A percentile compares a stretch with the other conserved stretches of the same genome.
Evolutionary conservation across 2,888 invertebrate genomes (phyloP).

Genomic region (Ischnus inquisitorius): DNA sequence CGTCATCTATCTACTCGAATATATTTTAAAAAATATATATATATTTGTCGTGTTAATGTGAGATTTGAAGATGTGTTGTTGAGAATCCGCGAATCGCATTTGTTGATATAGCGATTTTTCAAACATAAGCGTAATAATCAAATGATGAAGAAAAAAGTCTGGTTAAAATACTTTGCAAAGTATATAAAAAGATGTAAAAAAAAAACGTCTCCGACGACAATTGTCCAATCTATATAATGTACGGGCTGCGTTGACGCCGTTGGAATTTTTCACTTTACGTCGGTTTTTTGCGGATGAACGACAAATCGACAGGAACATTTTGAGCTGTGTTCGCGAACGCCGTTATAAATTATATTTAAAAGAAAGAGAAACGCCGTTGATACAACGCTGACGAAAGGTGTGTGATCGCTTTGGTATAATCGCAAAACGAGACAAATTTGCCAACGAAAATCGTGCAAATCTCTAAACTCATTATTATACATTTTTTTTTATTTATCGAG

Average conservation of each 20-base stretch:
- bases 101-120: conserved; percentile 14
- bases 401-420: conserved; percentile 53
- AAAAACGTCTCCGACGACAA: not conserved
- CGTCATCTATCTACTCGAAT: not conserved
- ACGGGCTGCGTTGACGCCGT: not conserved
- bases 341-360: not conserved
- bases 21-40: not conserved
- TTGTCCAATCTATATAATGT: not conserved
- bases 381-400: conserved; percentile 30
- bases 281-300: not conserved
- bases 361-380: conserved; percentile 43
- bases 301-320: not conserved
- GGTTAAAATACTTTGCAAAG: conserved; percentile 22
- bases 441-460: not conserved
- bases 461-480: not conserved
- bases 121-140: conserved; percentile 28
- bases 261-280: too few relatives aligned
- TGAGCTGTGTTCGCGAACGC: conserved; percentile 17
- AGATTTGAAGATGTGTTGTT: conserved; percentile 6
- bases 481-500: not conserved
- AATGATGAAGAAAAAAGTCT: not conserved
- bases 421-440: conserved; percentile 15
- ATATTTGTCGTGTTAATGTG: not conserved
- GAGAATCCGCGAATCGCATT: not conserved
- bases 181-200: not conserved